Evolutionary conservation across 1,140 invertebrate genomes (phyloP).

Genomic region (Callitettix versicolor): DNA sequence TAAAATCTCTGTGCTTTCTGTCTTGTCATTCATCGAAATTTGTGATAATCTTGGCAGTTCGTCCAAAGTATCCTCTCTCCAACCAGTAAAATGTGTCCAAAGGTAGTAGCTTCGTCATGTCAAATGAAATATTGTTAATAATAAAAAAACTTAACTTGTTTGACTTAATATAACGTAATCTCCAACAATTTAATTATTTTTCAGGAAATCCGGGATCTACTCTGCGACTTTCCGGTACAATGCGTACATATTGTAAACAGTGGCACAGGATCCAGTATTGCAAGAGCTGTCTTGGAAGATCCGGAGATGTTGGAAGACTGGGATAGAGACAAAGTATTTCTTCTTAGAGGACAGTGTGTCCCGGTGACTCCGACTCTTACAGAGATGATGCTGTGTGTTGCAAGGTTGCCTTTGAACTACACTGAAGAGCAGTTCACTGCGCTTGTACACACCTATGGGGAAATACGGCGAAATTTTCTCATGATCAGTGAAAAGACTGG

Average conservation of each 20-base stretch:
- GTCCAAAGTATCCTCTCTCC: no score
- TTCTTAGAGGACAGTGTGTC: conserved; percentile 35
- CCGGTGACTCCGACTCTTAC: conserved; percentile 37
- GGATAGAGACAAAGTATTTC: conserved; percentile 31
- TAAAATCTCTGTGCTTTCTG: no score
- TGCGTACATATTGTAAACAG: conserved; percentile 27
- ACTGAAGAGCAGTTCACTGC: conserved; percentile 39
- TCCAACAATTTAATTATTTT: no score
- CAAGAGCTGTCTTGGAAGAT: conserved; percentile 31
- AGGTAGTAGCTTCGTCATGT: no score
- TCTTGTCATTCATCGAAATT: no score
- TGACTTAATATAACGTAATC: no score
- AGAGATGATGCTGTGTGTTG: conserved; percentile 44
- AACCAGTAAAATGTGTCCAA: no score
- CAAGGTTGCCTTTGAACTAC: conserved; percentile 38
- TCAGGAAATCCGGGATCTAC: conserved; percentile 32
- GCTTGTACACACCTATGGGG: conserved; percentile 38
- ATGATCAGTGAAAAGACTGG: conserved; percentile 44
- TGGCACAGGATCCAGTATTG: conserved; percentile 31
- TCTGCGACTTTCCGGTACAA: conserved; percentile 32
- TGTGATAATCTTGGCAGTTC: no score
- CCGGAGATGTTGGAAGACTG: conserved; percentile 34
- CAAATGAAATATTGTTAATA: no score
- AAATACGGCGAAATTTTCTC: conserved; percentile 40
- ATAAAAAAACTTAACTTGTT: no score